Evolutionary conservation across 2,888 invertebrate genomes (phyloP).

Genomic region (Neoscelio sp.): DNA sequence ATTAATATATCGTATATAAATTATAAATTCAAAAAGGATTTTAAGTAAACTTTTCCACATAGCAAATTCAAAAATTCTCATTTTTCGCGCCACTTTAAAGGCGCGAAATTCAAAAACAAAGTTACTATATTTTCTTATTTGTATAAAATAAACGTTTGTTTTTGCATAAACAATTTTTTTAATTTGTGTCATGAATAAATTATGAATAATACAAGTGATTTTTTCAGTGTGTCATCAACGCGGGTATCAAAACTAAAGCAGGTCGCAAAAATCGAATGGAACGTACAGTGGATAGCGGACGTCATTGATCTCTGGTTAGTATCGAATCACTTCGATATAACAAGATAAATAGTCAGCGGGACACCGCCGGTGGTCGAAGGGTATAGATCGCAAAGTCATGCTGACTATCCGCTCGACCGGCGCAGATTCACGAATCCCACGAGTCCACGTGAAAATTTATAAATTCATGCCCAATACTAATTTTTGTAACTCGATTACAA

Average conservation of each 20-base stretch:
- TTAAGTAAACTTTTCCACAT: too few relatives aligned
- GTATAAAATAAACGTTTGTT: too few relatives aligned
- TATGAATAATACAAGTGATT: constrained; percentile 9
- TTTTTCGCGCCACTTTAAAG: too few relatives aligned
- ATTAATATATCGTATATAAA: too few relatives aligned
- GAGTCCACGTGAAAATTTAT: constrained; percentile 52
- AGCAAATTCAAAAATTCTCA: too few relatives aligned
- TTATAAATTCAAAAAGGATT: too few relatives aligned
- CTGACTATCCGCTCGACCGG: constrained; percentile 73
- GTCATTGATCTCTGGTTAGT: constrained; percentile 79
- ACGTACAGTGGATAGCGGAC: constrained; percentile 64
- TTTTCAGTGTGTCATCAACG: constrained; percentile 38
- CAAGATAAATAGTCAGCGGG: constrained; percentile 80
- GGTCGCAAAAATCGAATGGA: constrained; percentile 43
- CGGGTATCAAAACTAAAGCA: constrained; percentile 42
- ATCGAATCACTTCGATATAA: constrained; percentile 79
- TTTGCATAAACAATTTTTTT: too few relatives aligned
- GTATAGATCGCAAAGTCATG: constrained; percentile 74
- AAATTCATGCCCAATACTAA: constrained; percentile 56
- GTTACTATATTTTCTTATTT: too few relatives aligned
- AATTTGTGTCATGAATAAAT: constrained; percentile 1
- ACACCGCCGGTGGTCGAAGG: constrained; percentile 75
- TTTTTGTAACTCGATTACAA: constrained; percentile 7
- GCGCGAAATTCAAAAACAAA: too few relatives aligned
- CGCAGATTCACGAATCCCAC: constrained; percentile 57